Base-by-base conservation (phyloP, 2,888 invertebrate genomes). In the Pachliopta kotzebuea region DNA sequence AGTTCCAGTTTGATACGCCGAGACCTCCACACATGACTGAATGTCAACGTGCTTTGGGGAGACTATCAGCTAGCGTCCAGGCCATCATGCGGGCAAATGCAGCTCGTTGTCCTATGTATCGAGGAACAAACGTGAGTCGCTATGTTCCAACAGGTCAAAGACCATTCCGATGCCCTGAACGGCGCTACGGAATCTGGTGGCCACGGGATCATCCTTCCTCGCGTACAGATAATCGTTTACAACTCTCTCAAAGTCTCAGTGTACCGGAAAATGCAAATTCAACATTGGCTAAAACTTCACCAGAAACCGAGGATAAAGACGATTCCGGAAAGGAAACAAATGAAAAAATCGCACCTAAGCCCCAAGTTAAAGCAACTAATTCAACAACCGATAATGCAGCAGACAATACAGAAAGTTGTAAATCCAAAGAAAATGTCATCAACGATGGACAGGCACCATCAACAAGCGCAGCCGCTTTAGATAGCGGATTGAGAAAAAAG, bases 1-100 rank as follows among this genome's bases (percentile, higher is more conserved):
- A 90, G 89, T 86, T 91, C 67, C 88, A 88, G 76, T 88, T 91
- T 67, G 90, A 91, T 66, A 68, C 81, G n/a, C 88, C 88, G 26
- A 77, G 85, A 61, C 83, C 83, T 7, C 85, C 84, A 1, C 88
- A 85, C 68, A 69, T 82, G 59, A 72, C 80, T 2, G 86, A 86
- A 20, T 84, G 85, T 63, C 89, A 88, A 70, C 81, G 86, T 26
- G 86, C 84, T 9, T 81, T 88, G 76, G 84, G 87, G 14, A 79
- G 88, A 1, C 74, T 88, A 55, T 84, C 88, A 20, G 85, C 86
- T 2, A 86, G 85, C 68, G 84, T 89, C 64, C 89, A 88, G 68
- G 88, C 85, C 1, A 84, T 84, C 45, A 83, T 87, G 76, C 76
- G 87, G 9, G 85, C 88, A 18, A 79, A 85, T 6, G 81, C 85